Conservation (phyloP, 2,113 vertebrate genomes). For the Odocoileus hemionus region DNA sequence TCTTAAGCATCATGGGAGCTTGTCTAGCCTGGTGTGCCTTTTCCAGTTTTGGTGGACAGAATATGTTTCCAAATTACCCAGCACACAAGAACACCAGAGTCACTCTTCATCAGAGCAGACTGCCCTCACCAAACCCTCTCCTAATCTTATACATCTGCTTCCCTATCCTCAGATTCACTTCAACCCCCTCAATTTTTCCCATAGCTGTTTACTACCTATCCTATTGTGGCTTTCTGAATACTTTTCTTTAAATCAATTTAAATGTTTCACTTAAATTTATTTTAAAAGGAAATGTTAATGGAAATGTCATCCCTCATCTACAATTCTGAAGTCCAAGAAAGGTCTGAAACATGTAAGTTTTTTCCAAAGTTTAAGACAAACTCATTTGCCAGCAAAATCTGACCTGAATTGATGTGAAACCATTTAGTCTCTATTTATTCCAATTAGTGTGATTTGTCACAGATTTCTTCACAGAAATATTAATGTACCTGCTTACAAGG, state of each 20-base stretch:
- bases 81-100: neutral
- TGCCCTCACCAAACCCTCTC: neutral
- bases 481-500: neutral
- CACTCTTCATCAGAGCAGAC: neutral
- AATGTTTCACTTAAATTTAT: neutral
- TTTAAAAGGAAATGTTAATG: neutral
- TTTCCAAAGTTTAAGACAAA: constrained; percentile 1
- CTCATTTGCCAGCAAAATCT: neutral
- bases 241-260: neutral
- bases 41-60: neutral
- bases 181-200: neutral
- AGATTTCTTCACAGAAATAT: neutral
- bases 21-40: neutral
- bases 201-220: neutral
- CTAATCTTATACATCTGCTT: neutral
- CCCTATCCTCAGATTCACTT: neutral
- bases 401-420: neutral
- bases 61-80: neutral
- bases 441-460: constrained; percentile 28
- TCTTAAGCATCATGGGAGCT: neutral
- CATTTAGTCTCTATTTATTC: constrained; percentile 28
- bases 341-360: neutral
- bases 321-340: neutral
- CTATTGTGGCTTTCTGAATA: neutral
- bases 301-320: neutral